Evolutionary conservation across 2,113 vertebrate species (phyloP).

Genomic region (Etheostoma spectabile): DNA sequence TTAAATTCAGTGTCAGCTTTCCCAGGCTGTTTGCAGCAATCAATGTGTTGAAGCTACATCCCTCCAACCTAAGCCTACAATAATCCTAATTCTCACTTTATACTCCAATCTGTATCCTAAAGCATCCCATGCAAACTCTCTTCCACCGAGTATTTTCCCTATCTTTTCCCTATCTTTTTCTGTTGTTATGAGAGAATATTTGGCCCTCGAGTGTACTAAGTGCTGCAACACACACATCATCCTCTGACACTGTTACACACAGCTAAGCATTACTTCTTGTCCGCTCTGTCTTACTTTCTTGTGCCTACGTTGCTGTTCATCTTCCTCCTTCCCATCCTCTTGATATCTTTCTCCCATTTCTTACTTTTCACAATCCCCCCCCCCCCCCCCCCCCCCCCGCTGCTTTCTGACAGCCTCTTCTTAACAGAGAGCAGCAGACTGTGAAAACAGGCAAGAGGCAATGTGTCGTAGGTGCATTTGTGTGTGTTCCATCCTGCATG

Average conservation of each 20-base stretch:
- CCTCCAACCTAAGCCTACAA: background rate
- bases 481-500: conserved; percentile 42
- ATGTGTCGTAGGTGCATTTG: conserved; percentile 55
- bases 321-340: conserved; percentile 23
- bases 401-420: conserved; percentile 58
- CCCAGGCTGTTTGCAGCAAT: background rate
- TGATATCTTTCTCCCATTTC: conserved; percentile 57
- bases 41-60: background rate
- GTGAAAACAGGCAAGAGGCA: conserved; percentile 65
- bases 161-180: background rate
- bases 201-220: conserved; percentile 9
- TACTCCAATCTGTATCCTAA: background rate
- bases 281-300: conserved; percentile 20
- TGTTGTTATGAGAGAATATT: conserved; percentile 22
- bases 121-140: background rate
- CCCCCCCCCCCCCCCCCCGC: background rate
- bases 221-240: conserved; percentile 1
- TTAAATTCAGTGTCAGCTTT: conserved; percentile 2
- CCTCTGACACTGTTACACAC: background rate
- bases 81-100: conserved; percentile 1
- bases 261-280: conserved; percentile 13
- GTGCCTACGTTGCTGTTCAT: conserved; percentile 30
- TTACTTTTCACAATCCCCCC: conserved; percentile 4
- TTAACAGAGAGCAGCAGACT: conserved; percentile 69
- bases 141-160: background rate